Evolutionary conservation across 2,113 vertebrate species (phyloP), one percentile per base, ranked within the genome.

Genomic region (Spea bombifrons): DNA sequence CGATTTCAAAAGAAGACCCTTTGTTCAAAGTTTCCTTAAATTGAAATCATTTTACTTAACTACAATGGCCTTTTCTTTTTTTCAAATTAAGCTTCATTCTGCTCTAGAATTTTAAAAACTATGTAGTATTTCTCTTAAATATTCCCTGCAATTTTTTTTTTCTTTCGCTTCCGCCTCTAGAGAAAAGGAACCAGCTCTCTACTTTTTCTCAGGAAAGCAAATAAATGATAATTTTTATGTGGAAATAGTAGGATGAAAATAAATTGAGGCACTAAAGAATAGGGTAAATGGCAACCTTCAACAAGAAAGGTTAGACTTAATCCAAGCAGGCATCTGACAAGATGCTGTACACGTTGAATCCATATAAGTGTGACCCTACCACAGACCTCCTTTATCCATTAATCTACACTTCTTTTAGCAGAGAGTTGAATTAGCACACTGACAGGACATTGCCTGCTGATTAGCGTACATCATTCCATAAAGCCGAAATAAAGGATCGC

Each of bases 311-410:
- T 92, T 87, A 92, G 90, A 94, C 93, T 95, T 99, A 98, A 98
- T 98, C 95, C 94, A 94, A 93, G 92, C 94, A 95, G 95, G 94
- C 95, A 95, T 96, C 94, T 96, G 95, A 97, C 95, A 97, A 97
- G 95, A 90, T 85, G 90, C 89, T 82, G 90, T 94, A 95, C 94
- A 93, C 89, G 90, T 92, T 88, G 92, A 90, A 94, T 94, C 94
- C 92, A 92, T 94, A 94, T 94, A 93, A 83, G 89, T 84, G 90
- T 95, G 97, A 98, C 96, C 96, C 92, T 91, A 91, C 86, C 90
- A 83, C 90, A 93, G 92, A 94, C 92, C 94, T 94, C 91, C 94
- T 94, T 96, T 98, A 98, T 99, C 97, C 94, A 94, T 96, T 98
- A 95, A 98, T 99, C 97, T 98, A 95, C 96, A 95, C 94, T 95